Evolutionary conservation across 2,888 invertebrate genomes (phyloP), one percentile per base, ranked within the genome.

Genomic region (Heterodera filipjevi): DNA sequence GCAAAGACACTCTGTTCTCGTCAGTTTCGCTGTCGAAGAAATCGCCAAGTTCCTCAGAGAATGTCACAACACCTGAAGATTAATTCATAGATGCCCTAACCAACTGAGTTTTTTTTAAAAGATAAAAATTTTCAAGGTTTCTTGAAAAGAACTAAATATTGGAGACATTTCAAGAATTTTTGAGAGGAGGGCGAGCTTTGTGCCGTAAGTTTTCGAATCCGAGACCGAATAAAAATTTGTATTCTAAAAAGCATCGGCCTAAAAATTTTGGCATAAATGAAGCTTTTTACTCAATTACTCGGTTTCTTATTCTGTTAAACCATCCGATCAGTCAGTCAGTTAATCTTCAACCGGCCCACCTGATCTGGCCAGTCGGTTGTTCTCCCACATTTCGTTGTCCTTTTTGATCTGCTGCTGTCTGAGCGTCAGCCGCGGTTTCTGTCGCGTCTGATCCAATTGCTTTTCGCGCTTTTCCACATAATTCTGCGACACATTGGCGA

Each of bases 301-400:
- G n/a, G n/a, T n/a, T n/a, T n/a, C n/a, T n/a, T n/a, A n/a, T 33
- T 71, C 64, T 59, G 35, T 32, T 5, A 68, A 66, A 44, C 33
- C 32, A 39, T 39, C 44, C 46, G 27, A n/a, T 10, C 16, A 6
- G 68, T 33, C 16, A 14, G 68, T 68, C 32, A 70, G 70, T 30
- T 6, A n/a, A 8, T 22, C 59, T 2, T 27, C 59, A 59, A 59
- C 59, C 27, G n/a, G 5, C 35, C 35, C n/a, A 83, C 86, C 92
- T 80, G 91, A 91, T 10, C 96, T 94, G 39, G 97, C 92, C 95
- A 99, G 95, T 82, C 99, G 93, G 92, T 99, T 98, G 35, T 96
- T 92, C 90, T 99, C 99, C 99, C 99, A 99, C 85, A 96, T 92
- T 89, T 98, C 98, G 90, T 97, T 99, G 91, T 99, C 98, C 90